Conservation (phyloP, 2,113 vertebrate species). For the Nymphicus hollandicus region DNA sequence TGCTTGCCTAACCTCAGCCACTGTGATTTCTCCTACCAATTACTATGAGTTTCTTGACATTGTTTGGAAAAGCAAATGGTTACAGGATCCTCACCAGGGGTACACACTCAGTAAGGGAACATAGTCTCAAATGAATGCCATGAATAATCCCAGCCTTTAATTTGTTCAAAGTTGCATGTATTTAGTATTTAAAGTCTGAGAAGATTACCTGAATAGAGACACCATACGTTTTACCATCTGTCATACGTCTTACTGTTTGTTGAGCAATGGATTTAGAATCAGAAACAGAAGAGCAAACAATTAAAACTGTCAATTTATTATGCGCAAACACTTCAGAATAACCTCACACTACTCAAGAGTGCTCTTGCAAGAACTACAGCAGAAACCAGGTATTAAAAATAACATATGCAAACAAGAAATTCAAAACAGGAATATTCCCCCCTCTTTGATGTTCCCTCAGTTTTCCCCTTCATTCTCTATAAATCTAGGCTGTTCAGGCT, state of each 20-base stretch:
- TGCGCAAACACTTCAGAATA: neutral
- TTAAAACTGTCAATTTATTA: neutral
- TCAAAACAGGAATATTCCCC: neutral
- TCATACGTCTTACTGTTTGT: neutral
- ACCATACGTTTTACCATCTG: neutral
- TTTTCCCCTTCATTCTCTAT: neutral
- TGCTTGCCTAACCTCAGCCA: neutral
- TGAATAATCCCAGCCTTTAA: neutral
- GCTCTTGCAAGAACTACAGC: neutral
- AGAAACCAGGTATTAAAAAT: constrained; percentile 3
- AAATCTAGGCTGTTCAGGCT: neutral
- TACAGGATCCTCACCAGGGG: neutral
- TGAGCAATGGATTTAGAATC: neutral
- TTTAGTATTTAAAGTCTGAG: neutral
- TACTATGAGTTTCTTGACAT: neutral
- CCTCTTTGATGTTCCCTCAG: neutral
- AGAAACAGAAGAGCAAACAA: neutral
- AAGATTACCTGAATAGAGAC: neutral
- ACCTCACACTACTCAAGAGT: neutral
- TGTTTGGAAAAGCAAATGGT: neutral
- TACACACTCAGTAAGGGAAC: neutral
- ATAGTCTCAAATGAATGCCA: neutral
- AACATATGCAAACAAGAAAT: neutral
- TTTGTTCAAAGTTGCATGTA: neutral
- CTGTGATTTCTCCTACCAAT: neutral